Base-by-base conservation (phyloP, 2,113 vertebrate genomes). In the Callopanchax toddi region DNA sequence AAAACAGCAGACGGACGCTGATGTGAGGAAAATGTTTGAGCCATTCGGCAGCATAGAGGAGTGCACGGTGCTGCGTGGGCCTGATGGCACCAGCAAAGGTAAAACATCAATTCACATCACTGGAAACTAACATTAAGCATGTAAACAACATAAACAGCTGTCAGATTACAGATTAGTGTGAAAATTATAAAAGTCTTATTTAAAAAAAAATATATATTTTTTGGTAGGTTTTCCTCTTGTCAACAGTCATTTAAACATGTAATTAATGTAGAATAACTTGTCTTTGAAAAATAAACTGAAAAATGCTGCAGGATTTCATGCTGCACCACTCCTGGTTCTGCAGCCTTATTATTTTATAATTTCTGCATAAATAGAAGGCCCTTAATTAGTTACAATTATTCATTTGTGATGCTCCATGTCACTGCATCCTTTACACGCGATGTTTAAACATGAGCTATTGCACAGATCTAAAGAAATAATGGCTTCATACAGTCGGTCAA, bases 41-140 rank as follows among this genome's bases (percentile, higher is more conserved):
- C 93, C 95, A 29, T 98, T 98, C 4, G 96, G 96, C 6, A 95
- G 95, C 83, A 98, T 98, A 92, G 96, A 97, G 90, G 96, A 98
- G 91, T 93, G 97, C 85, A 98, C 96, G 32, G 96, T 98, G 79
- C 96, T 98, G 84, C 95, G 97, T 62, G 96, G 97, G 52, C 96
- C 96, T 0, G 97, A 98, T 0, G 96, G 97, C n/a, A 94, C 95
- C 84, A 99, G 97, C 90, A 99, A 98, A 97, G 97, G 97, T 98
- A 86, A 20, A 20, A 59, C 22, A 17, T 64, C 46, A 60, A 45
- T 39, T 26, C 49, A 21, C 26, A 0, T 2, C 40, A 39, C 12
- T 21, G 29, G 9, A 26, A 48, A 43, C 5, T 20, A 17, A 36
- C 34, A 3, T 5, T 1, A 54, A 42, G 25, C 18, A 11, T 15